Base-by-base conservation (phyloP, 2,888 invertebrate species). In the Atherix ibis region DNA sequence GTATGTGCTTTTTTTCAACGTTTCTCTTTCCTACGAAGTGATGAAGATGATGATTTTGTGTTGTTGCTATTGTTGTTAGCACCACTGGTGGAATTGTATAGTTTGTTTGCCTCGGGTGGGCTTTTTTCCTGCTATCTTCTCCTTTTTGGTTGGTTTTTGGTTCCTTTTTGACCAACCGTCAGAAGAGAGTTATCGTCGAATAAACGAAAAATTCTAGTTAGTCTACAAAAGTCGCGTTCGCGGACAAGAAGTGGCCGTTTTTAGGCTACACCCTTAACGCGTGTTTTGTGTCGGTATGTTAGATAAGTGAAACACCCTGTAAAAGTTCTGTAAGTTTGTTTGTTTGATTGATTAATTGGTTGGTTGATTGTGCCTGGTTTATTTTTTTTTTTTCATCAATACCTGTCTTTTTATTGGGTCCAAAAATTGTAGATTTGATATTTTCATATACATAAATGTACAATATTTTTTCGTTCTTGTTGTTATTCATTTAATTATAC, bases 151-250 rank as follows among this genome's bases (percentile, higher is more conserved):
- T n/a, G n/a, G n/a, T n/a, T n/a, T n/a, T n/a, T n/a, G n/a, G n/a
- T n/a, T n/a, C n/a, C n/a, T n/a, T n/a, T n/a, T n/a, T n/a, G n/a
- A n/a, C n/a, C n/a, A n/a, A n/a, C n/a, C n/a, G n/a, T n/a, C n/a
- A n/a, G n/a, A n/a, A n/a, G n/a, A n/a, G n/a, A n/a, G n/a, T n/a
- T n/a, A n/a, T n/a, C n/a, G n/a, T n/a, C n/a, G n/a, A n/a, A n/a
- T n/a, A n/a, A n/a, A n/a, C n/a, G n/a, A n/a, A n/a, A n/a, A n/a
- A n/a, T n/a, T n/a, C n/a, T n/a, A n/a, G 31, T 36, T 36, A 60
- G 60, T 60, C 58, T 59, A 59, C 52, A 58, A 54, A 58, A 56
- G 56, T 58, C 60, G 60, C 58, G 60, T 55, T 54, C 58, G 61
- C 58, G 60, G 58, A 54, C 50, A 47, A 60, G 58, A 58, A 57